phyloP scores from a whole-genome alignment of 2,113 vertebrate species.

The Anarrhichthys ocellatus region DNA sequence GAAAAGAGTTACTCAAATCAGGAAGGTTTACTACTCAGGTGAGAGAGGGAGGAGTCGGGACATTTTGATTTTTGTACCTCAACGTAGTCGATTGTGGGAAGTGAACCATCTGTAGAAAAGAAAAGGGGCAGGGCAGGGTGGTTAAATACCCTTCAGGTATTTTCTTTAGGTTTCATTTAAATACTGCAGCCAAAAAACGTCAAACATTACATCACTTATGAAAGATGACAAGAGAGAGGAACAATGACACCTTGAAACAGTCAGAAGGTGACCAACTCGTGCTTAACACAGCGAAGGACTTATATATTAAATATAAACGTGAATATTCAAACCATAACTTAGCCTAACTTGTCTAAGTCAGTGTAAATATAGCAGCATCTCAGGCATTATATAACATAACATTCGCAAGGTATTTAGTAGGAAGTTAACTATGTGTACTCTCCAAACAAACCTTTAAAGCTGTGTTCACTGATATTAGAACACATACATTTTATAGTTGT shows the following conservation, averaged over 20 bases:
- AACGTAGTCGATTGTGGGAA: conserved; percentile 80
- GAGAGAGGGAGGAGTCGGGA: conserved; percentile 75
- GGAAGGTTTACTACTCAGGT: conserved; percentile 80
- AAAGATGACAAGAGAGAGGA: conserved; percentile 32
- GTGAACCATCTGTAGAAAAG: conserved; percentile 87
- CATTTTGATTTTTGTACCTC: conserved; percentile 86
- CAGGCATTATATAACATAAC: not conserved
- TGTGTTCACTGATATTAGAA: not conserved
- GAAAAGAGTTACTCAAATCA: conserved; percentile 80
- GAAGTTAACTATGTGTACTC: not conserved
- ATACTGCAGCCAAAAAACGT: conserved; percentile 43
- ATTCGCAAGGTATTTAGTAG: not conserved
- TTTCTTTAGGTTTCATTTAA: conserved; percentile 49
- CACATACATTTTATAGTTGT: not conserved
- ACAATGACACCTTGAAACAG: conserved; percentile 37
- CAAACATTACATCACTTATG: conserved; percentile 19
- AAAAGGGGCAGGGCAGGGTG: conserved; percentile 82
- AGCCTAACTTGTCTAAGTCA: not conserved
- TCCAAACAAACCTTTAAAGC: not conserved
- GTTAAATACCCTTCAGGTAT: conserved; percentile 80
- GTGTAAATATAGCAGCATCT: conserved; percentile 19
- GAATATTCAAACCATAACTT: conserved; percentile 8
- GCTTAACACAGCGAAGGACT: not conserved
- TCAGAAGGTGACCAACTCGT: conserved; percentile 2
- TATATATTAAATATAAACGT: conserved; percentile 19